Evolutionary conservation across 2,888 invertebrate species (phyloP), one percentile per base, ranked within the genome.

Genomic region (Drosophila multiciliata): DNA sequence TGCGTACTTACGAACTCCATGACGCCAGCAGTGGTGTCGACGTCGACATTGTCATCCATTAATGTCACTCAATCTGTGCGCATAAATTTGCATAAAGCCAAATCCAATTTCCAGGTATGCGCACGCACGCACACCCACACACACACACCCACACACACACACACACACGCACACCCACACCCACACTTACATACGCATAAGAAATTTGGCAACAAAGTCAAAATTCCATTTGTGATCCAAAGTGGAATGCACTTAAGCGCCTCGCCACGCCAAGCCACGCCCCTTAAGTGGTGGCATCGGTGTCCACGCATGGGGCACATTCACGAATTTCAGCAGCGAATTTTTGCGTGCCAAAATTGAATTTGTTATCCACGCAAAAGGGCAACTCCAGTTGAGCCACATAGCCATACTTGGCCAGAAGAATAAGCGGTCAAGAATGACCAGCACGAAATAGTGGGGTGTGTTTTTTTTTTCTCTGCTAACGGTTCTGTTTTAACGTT

Each of bases 21-120:
- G 61, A 49, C 57, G 40, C 36, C 36, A 45, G 40, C 45, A 45
- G 42, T 33, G 59, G 33, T 49, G 63, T 50, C 53, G 67, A 52
- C 64, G 76, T 50, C 79, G 80, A 89, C 85, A 79, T 83, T 82
- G 75, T 84, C 87, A 89, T 86, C 89, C 89, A 86, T 86, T 86
- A 89, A 87, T 87, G 86, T 87, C 86, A 82, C 84, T 87, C 87
- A 86, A 86, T 86, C 86, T 84, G 85, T 84, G 85, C 84, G 87
- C 87, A 89, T 79, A 86, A 83, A 86, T 86, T 89, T 89, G 89
- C 87, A 89, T 89, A 86, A 87, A 82, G 73, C 80, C 72, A 86
- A 86, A 89, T 86, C 86, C 86, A 89, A 87, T 89, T 86, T 86
- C 58, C 73, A 78, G 71, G 61, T 71, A 60, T 53, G 50, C 64